Evolutionary conservation across 2,888 invertebrate species (phyloP), one percentile per base, ranked within the genome.

Genomic region (Hydriomena furcata): DNA sequence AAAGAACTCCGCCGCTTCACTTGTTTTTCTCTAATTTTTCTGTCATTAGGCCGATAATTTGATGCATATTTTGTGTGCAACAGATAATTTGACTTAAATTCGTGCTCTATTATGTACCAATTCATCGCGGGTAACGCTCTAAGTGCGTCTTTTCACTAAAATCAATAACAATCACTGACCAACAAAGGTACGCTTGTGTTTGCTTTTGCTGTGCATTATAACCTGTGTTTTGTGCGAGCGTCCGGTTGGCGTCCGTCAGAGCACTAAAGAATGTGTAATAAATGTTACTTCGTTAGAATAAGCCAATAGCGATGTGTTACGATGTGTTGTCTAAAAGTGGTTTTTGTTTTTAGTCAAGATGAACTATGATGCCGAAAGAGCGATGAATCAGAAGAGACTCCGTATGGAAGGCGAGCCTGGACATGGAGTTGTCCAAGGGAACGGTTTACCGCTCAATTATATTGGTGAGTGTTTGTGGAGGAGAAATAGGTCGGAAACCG

Each of bases 171-270:
- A 86, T 85, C 88, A 81, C 81, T 83, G 84, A 83, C 83, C 84
- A 90, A 90, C 90, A 91, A 91, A 91, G 91, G 91, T 91, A 91
- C 89, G 90, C 91, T 91, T 85, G 81, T 90, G 88, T 89, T 88
- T 87, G 88, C 84, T 82, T 85, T 84, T 76, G 72, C 76, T 72
- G 69, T 76, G 78, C 78, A 71, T 58, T 85, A 84, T 89, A 90
- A 90, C 90, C 90, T 91, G 87, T 89, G 88, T 87, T 85, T 87
- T 81, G 82, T 82, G 79, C 81, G 84, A 76, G 91, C 90, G 91
- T 91, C 90, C 90, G 88, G 86, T 88, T 89, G 85, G 91, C 91
- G 91, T 91, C 91, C 83, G 85, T 84, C 84, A 86, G 72, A 83
- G 79, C 77, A 71, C 74, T 66, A 77, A 66, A 80, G 77, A 80